Base-by-base conservation (phyloP, 2,888 invertebrate species). In the Orthosia incerta region DNA sequence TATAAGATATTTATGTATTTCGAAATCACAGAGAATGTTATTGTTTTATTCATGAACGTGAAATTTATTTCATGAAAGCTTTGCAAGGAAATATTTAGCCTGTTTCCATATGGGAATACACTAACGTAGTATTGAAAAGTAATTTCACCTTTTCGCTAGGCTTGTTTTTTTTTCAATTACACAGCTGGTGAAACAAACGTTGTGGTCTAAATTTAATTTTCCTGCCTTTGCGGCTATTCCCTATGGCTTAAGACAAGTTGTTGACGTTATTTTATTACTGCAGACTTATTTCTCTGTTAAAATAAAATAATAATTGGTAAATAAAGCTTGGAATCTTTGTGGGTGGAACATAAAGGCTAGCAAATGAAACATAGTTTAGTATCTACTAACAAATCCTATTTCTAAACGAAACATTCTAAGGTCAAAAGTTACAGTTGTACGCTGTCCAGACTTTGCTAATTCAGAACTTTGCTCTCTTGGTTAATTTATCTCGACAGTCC, bases 161-260 rank as follows among this genome's bases (percentile, higher is more conserved):
- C 81, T 78, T 69, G 74, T 31, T 72, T 84, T 86, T 82, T 84
- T 86, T 84, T 83, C 89, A 88, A 89, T 91, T 89, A 89, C 86
- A 85, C 76, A 80, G 76, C 80, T 85, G 79, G 80, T 79, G 84
- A 83, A 89, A 87, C 85, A 80, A 87, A 88, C 86, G 83, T 82
- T 83, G 80, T 77, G 82, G 75, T 82, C 76, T 78, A 73, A 81
- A 85, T 83, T 87, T 78, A 85, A 86, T 86, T 84, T 80, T 71
- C 72, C 79, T 56, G 70, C 77, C 53, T 78, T 76, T 74, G 62
- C 72, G 60, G 71, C 23, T 75, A 74, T 80, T 83, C 85, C 84
- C 80, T 64, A 71, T 71, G 86, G 88, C 26, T 61, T 65, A 70
- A 64, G 76, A 80, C 74, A 81, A 79, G 82, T 79, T 87, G 85